Evolutionary conservation across 2,113 vertebrate genomes (phyloP).

Genomic region (Laticauda colubrina): DNA sequence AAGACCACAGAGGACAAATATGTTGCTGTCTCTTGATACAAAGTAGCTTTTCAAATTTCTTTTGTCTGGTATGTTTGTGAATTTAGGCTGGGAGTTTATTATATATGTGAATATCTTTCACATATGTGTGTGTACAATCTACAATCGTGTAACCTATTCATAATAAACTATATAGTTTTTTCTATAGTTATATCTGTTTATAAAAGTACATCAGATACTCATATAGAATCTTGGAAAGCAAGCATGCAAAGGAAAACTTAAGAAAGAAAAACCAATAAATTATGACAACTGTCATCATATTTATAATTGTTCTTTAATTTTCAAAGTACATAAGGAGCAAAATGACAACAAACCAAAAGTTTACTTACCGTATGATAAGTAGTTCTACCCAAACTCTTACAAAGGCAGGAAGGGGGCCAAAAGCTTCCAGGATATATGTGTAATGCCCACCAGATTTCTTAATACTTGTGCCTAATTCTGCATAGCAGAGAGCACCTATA

Average conservation of each 20-base stretch:
- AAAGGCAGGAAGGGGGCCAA: conserved; percentile 91
- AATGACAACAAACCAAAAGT: neutral
- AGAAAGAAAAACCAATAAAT: neutral
- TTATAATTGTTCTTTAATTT: neutral
- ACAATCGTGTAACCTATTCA: neutral
- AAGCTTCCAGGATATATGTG: conserved; percentile 91
- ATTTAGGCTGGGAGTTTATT: neutral
- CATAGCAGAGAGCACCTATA: conserved; percentile 90
- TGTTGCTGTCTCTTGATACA: neutral
- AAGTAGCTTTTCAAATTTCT: neutral
- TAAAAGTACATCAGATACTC: neutral
- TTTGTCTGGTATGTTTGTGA: neutral
- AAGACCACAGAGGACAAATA: neutral
- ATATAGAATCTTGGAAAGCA: neutral
- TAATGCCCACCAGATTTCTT: conserved; percentile 97
- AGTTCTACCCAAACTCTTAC: conserved; percentile 90
- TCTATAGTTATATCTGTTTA: neutral
- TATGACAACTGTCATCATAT: accelerated
- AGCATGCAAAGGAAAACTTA: neutral
- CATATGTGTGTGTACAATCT: neutral
- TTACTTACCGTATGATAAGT: conserved; percentile 87
- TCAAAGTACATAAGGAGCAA: neutral
- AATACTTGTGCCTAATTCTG: conserved; percentile 92
- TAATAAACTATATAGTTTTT: neutral
- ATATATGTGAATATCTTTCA: neutral